Base-by-base conservation (phyloP, 2,797 vertebrate genomes). In the Etheostoma perlongum region DNA sequence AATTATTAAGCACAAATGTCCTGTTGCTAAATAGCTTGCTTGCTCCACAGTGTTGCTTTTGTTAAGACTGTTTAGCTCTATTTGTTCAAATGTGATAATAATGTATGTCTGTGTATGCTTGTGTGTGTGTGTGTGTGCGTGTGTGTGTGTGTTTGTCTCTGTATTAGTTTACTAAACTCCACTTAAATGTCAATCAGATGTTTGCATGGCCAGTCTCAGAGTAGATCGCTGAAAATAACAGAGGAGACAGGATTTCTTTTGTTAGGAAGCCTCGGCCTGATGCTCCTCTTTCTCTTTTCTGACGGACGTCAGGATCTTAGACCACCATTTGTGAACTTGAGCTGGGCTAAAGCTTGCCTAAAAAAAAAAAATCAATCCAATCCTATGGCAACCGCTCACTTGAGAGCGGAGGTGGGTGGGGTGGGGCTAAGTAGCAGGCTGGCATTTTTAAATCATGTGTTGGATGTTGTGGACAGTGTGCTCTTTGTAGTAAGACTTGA, bases 1-100 rank as follows among this genome's bases (percentile, higher is more conserved):
- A 74, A 71, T 80, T 74, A 67, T 90, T 84, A 79, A 92, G 86
- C 92, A 91, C 91, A 91, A 90, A 87, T 57, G 74, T 71, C 81
- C 82, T 82, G 76, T 82, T 84, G 81, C 84, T 74, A 42, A 85
- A 79, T 88, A 85, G 84, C 85, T 88, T 67, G 88, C 85, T 87
- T 75, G 77, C 85, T 81, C 76, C 81, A 76, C 79, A 68, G 85
- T 82, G 87, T 85, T 78, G 87, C 81, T 93, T 94, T 91, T 70
- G 72, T 79, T 89, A 72, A 77, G 72, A 80, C 52, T 70, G 59
- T 83, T 81, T 82, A 75, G 81, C 79, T 84, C 79, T 76, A 48
- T 85, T 76, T 75, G 85, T 91, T 83, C 76, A 74, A 80, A 82
- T 19, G 81, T 89, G 74, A 87, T 79, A 63, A 72, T 73, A 52